phyloP scores from a whole-genome alignment of 2,797 vertebrate species.

The Gephyroberyx darwinii region DNA sequence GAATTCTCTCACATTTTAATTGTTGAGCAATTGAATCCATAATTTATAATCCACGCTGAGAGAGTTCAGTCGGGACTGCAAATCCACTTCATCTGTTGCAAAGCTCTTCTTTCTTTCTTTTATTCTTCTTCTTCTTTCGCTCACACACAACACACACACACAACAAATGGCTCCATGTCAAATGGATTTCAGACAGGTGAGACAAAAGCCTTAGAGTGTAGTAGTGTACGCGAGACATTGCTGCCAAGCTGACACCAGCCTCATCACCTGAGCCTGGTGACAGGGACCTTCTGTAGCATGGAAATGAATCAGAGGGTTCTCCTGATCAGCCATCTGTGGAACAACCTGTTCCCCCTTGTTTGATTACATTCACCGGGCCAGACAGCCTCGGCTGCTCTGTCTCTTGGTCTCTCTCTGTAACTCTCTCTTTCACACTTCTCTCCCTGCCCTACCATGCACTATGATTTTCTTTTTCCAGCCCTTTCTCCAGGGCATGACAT shows the following conservation, averaged over 20 bases:
- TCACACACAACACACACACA: conserved; percentile 21
- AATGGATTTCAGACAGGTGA: conserved; percentile 58
- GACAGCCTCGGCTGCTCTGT: conserved; percentile 42
- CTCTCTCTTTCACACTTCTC: conserved; percentile 38
- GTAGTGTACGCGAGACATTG: conserved; percentile 61
- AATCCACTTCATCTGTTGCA: conserved; percentile 34
- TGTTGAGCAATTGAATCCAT: conserved; percentile 33
- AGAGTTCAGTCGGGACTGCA: conserved; percentile 33
- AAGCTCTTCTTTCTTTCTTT: no score
- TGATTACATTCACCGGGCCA: conserved; percentile 69
- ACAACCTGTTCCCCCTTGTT: conserved; percentile 75
- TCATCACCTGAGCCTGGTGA: conserved; percentile 63
- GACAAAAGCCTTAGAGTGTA: conserved; percentile 62
- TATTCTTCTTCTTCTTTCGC: conserved; percentile 11
- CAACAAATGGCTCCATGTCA: conserved; percentile 46
- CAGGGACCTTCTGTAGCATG: conserved; percentile 67
- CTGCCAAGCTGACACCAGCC: conserved; percentile 40
- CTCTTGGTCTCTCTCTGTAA: conserved; percentile 32
- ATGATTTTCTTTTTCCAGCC: conserved; percentile 51
- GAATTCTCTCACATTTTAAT: conserved; percentile 13
- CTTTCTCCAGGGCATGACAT: conserved; percentile 50
- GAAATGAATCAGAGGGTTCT: conserved; percentile 73
- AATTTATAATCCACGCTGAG: conserved; percentile 20
- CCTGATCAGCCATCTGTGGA: conserved; percentile 76
- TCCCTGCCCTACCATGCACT: conserved; percentile 36